A percentile compares a stretch with the other conserved stretches of the same genome.
These are phyloP conservation scores for Virgularia gustaviana DNA, from an alignment of 92 coral and sea anemone species.

Conservation along the genomic window DNA sequence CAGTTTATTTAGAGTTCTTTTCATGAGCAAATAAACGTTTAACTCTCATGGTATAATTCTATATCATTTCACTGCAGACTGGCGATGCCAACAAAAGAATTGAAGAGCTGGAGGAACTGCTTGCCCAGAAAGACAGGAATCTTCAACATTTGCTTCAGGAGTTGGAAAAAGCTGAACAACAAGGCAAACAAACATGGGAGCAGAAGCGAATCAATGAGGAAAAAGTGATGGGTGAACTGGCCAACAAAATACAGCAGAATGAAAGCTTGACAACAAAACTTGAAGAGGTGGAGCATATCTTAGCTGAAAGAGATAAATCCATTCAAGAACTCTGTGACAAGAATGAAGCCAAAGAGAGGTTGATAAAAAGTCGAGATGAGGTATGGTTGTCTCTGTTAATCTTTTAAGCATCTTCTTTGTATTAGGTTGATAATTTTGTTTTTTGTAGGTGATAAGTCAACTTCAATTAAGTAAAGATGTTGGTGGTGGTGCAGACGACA, in stretches of 20 bases:
- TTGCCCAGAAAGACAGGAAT: slow-evolving; percentile 65
- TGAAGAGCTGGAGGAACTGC: slow-evolving; percentile 53
- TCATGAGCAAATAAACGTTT: too few relatives aligned
- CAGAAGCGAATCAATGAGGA: slow-evolving; percentile 93
- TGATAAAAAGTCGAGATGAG: slow-evolving; percentile 81
- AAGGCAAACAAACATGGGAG: slow-evolving; percentile 66
- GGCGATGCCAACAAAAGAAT: slow-evolving; percentile 28
- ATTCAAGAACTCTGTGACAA: slow-evolving; percentile 80
- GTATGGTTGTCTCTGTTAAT: slow-evolving; percentile 16
- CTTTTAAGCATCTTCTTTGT: neutral
- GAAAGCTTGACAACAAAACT: slow-evolving; percentile 64
- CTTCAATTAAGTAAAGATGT: slow-evolving; percentile 85
- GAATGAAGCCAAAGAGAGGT: slow-evolving; percentile 82
- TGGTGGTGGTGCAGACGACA: slow-evolving; percentile 85
- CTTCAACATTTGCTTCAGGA: slow-evolving; percentile 60
- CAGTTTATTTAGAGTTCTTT: too few relatives aligned
- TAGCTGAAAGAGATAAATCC: slow-evolving; percentile 72
- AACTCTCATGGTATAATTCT: neutral
- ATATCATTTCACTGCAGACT: neutral
- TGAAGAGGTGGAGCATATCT: slow-evolving; percentile 73
- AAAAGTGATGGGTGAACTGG: slow-evolving; percentile 89
- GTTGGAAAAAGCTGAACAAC: slow-evolving; percentile 60
- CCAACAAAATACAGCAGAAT: slow-evolving; percentile 67
- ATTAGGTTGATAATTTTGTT: neutral
- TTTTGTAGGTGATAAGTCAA: slow-evolving; percentile 59